Evolutionary conservation across 2,113 vertebrate species (phyloP), one percentile per base, ranked within the genome.

Genomic region (Falco punctatus): DNA sequence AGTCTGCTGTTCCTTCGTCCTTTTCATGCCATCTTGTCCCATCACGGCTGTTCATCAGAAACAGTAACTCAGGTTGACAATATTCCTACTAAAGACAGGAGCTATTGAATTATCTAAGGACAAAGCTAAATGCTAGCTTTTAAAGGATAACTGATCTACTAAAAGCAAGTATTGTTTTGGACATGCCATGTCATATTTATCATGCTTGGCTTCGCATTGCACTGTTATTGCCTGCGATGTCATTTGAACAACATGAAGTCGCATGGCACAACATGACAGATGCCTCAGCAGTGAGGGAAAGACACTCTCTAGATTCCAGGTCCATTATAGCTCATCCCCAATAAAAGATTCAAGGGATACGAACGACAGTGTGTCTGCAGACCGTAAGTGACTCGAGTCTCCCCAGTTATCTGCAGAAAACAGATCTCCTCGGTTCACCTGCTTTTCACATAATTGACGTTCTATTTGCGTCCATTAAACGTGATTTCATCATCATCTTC

Each of bases 61-160:
- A 90, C 82, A 73, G 81, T 97, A 98, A 98, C 97, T 97, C 94
- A 46, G 79, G 62, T 84, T 98, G 98, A 97, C 98, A 97, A 94
- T 83, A 11, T 70, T 77, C 82, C 91, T 94, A 69, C 84, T 75
- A 74, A 91, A 92, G 87, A 97, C 2, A 1, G 73, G 70, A 97
- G 92, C 96, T 95, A 96, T 94, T 96, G 95, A 98, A 97, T 97
- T 98, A 98, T 95, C 97, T 81, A 91, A 97, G 97, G 96, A 97
- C 82, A 91, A 92, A 91, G 92, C 95, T 98, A 98, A 98, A 97
- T 96, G 96, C 96, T 86, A 90, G 89, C 94, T 96, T 98, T 97
- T 97, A 97, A 94, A 91, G 95, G 94, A 96, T 95, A 97, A 97
- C 87, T 90, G 96, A 96, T 96, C 97, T 95, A 96, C 94, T 97